These are phyloP conservation scores for Euschistus heros DNA, from an alignment of 1,140 invertebrate genomes.

Conservation along the genomic window DNA sequence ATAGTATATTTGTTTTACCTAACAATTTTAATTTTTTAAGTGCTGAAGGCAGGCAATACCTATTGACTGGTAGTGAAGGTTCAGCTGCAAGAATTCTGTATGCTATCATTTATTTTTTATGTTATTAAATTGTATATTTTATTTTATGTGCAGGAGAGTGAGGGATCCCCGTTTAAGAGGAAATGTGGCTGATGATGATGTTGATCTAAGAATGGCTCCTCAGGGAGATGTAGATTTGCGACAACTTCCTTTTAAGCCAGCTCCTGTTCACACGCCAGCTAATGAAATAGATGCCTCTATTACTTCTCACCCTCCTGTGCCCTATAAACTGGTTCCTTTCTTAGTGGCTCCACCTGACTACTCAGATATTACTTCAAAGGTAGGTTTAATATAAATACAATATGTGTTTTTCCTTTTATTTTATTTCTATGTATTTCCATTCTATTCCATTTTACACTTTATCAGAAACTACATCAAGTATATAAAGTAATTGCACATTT, in stretches of 20 bases:
- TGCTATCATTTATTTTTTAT: too few species aligned
- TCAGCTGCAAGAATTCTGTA: too few species aligned
- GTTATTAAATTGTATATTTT: too few species aligned
- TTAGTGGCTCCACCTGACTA: conserved; percentile 26
- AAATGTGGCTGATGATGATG: conserved; percentile 19
- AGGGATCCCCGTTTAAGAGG: conserved; percentile 23
- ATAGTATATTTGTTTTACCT: too few species aligned
- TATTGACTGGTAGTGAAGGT: too few species aligned
- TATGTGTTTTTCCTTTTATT: too few species aligned
- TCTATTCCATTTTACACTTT: not conserved
- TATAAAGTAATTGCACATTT: too few species aligned
- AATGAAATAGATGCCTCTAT: conserved; percentile 75
- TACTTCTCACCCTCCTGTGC: conserved; percentile 54
- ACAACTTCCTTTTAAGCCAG: conserved; percentile 62
- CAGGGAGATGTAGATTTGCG: conserved; percentile 48
- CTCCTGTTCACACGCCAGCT: conserved; percentile 64
- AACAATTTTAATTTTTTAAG: too few species aligned
- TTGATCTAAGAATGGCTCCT: conserved; percentile 24
- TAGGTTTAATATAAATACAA: not conserved
- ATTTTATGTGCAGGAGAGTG: not conserved
- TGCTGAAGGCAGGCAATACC: too few species aligned
- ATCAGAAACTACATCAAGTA: too few species aligned
- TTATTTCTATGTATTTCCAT: too few species aligned
- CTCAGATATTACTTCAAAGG: conserved; percentile 14
- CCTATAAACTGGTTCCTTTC: conserved; percentile 24